Percentiles rank a stretch among this genome's conserved stretches.
Conservation (phyloP, 2,888 invertebrate genomes). For the Polydrusus cervinus region DNA sequence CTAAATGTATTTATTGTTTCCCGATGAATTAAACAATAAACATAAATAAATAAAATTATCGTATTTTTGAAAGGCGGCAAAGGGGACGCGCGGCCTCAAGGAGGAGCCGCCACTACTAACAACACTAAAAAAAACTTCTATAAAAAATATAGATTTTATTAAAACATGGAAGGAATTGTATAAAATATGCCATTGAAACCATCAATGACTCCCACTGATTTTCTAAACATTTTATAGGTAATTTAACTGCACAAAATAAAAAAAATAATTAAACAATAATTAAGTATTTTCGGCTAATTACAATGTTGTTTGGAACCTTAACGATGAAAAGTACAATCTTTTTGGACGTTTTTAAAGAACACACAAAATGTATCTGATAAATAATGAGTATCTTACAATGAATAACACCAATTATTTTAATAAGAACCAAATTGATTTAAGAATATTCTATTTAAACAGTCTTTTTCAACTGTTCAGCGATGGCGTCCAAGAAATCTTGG, state of each 20-base stretch:
- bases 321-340: neutral
- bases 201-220: conserved; percentile 8
- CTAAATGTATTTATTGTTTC: no score
- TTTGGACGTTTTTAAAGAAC: neutral
- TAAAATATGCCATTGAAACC: conserved; percentile 24
- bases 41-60: no score
- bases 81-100: no score
- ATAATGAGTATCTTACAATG: neutral
- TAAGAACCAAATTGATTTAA: neutral
- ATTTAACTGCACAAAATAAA: conserved; percentile 2
- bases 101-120: no score
- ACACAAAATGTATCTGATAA: neutral
- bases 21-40: no score
- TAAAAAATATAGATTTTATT: conserved; percentile 21
- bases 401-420: conserved; percentile 1
- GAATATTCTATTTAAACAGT: conserved; percentile 55
- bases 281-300: neutral
- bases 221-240: neutral
- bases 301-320: neutral
- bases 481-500: conserved; percentile 89
- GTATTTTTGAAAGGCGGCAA: no score
- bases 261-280: neutral
- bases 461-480: conserved; percentile 81
- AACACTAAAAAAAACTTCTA: neutral
- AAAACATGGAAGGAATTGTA: conserved; percentile 8